phyloP scores from a whole-genome alignment of 2,888 invertebrate species.

The Syritta pipiens region DNA sequence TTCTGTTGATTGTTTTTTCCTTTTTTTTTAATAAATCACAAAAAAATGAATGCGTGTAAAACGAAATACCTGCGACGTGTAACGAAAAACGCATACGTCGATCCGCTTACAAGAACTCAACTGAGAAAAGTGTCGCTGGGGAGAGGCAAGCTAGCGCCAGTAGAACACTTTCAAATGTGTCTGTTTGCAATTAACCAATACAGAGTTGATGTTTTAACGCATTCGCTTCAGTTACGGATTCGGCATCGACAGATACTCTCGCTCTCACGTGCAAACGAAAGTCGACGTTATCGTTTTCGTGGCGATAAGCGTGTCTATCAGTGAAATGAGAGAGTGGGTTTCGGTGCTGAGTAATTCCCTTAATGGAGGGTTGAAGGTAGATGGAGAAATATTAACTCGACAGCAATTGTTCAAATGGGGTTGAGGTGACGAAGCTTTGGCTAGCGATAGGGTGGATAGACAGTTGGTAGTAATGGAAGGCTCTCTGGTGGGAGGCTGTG shows the following conservation, averaged over 20 bases:
- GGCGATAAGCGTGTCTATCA: slow-evolving; percentile 34
- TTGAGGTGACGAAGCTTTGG: no score
- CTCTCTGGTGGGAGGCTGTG: no score
- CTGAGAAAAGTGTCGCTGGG: neutral
- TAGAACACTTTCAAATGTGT: slow-evolving; percentile 24
- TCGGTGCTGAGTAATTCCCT: slow-evolving; percentile 6
- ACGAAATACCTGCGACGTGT: slow-evolving; percentile 14
- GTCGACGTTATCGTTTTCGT: slow-evolving; percentile 26
- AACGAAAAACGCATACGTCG: slow-evolving; percentile 8
- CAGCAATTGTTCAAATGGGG: no score
- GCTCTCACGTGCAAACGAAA: slow-evolving; percentile 6
- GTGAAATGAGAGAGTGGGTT: neutral
- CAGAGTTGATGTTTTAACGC: slow-evolving; percentile 31
- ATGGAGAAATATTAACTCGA: no score
- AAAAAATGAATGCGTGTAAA: slow-evolving; percentile 29
- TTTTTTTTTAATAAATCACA: neutral
- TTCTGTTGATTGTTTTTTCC: neutral
- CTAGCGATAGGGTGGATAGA: no score
- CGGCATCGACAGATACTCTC: slow-evolving; percentile 27
- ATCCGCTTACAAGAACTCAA: slow-evolving; percentile 2
- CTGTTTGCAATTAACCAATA: slow-evolving; percentile 39
- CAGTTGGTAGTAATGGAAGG: no score
- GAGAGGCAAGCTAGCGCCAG: neutral
- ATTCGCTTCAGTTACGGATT: slow-evolving; percentile 17
- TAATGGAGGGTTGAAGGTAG: neutral